Evolutionary conservation across 2,113 vertebrate species (phyloP).

Genomic region (Etia nguti): DNA sequence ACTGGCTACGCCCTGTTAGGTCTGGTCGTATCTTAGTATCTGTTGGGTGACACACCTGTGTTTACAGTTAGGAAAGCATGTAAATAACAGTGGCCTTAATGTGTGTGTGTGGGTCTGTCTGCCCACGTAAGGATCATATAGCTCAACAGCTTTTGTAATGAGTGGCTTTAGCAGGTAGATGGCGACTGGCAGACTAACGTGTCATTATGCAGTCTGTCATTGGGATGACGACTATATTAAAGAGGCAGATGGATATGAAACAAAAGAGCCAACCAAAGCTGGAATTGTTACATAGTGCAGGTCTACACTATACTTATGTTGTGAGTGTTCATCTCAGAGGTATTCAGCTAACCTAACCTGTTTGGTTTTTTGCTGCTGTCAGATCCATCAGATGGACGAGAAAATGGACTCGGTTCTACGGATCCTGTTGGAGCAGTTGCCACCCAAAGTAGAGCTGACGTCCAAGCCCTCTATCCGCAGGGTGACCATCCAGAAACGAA

Average conservation of each 20-base stretch:
- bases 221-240: conserved; percentile 24
- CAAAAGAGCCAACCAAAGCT: background rate
- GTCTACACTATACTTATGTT: background rate
- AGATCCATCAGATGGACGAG: conserved; percentile 73
- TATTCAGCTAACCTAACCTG: conserved; percentile 1
- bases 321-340: background rate
- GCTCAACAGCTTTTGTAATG: conserved; percentile 53
- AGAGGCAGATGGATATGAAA: conserved; percentile 25
- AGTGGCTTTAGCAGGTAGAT: conserved; percentile 53
- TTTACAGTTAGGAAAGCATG: conserved; percentile 44
- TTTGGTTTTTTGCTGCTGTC: background rate
- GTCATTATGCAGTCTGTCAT: conserved; percentile 64
- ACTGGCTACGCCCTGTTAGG: conserved; percentile 7
- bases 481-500: conserved; percentile 66
- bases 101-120: background rate
- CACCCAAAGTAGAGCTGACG: conserved; percentile 53
- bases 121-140: conserved; percentile 23
- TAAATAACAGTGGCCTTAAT: conserved; percentile 31
- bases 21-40: background rate
- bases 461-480: conserved; percentile 57
- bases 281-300: background rate
- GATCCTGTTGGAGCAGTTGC: conserved; percentile 68
- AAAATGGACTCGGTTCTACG: conserved; percentile 68
- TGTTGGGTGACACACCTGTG: conserved; percentile 54
- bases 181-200: conserved; percentile 29